Evolutionary conservation across 2,113 vertebrate species (phyloP).

Genomic region (Dromas ardeola): DNA sequence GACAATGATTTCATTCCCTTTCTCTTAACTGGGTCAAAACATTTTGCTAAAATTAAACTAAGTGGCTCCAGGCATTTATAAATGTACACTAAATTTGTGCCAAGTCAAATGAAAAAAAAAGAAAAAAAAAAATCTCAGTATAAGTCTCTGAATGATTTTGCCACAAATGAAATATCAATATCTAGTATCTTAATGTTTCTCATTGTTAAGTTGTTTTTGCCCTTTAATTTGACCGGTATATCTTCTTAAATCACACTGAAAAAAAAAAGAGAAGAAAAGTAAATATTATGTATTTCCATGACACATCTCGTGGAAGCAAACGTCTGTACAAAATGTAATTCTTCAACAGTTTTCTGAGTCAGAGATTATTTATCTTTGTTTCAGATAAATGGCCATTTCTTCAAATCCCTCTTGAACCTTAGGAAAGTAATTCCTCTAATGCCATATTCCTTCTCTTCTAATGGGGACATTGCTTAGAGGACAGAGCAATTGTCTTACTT

Average conservation of each 20-base stretch:
- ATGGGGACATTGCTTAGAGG: background rate
- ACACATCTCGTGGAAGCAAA: background rate
- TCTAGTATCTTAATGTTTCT: background rate
- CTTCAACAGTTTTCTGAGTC: background rate
- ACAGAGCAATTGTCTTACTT: background rate
- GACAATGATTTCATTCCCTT: background rate
- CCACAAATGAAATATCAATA: background rate
- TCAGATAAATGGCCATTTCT: background rate
- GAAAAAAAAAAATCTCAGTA: background rate
- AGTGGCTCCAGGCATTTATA: background rate
- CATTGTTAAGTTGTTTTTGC: background rate
- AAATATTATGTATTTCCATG: background rate
- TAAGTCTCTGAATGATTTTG: background rate
- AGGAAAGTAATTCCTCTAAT: background rate
- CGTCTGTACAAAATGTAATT: background rate
- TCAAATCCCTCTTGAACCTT: background rate
- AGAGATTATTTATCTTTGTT: background rate
- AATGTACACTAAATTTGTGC: background rate
- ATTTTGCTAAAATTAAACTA: background rate
- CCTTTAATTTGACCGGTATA: background rate
- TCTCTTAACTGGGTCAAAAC: slow-evolving; percentile 20
- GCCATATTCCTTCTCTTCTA: background rate
- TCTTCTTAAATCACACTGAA: background rate
- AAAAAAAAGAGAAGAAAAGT: background rate
- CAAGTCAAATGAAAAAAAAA: background rate